Evolutionary conservation across 2,797 vertebrate species (phyloP).

Genomic region (Gobio occitaniae): DNA sequence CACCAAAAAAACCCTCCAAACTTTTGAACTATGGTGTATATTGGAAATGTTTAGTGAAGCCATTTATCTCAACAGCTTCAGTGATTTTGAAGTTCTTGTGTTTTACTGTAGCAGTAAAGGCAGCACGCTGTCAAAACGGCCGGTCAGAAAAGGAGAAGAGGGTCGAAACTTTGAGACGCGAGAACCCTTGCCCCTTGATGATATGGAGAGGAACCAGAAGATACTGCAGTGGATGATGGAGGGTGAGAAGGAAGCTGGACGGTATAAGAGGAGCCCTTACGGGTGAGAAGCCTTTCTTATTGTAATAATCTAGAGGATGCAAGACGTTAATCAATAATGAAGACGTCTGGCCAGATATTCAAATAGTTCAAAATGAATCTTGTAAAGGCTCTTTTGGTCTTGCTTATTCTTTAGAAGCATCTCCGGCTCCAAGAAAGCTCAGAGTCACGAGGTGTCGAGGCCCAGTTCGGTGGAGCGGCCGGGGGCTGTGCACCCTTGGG

Average conservation of each 20-base stretch:
- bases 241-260: slow-evolving; percentile 93
- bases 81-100: slow-evolving; percentile 22
- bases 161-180: slow-evolving; percentile 77
- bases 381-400: neutral
- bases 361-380: neutral
- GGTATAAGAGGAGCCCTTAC: slow-evolving; percentile 89
- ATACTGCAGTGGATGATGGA: slow-evolving; percentile 98
- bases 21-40: neutral
- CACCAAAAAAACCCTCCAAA: neutral
- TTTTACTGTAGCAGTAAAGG: slow-evolving; percentile 80
- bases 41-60: neutral
- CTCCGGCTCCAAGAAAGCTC: slow-evolving; percentile 84
- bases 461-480: slow-evolving; percentile 85
- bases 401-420: slow-evolving; percentile 72
- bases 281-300: slow-evolving; percentile 77
- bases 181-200: slow-evolving; percentile 80
- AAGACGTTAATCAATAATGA: neutral
- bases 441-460: slow-evolving; percentile 80
- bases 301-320: neutral
- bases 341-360: neutral
- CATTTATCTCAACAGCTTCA: neutral
- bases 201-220: slow-evolving; percentile 93
- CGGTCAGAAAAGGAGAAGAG: slow-evolving; percentile 84
- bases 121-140: slow-evolving; percentile 82
- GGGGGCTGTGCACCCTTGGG: slow-evolving; percentile 83